Base-by-base conservation (phyloP, 2,888 invertebrate genomes). In the Acanthosepion pharaonis region DNA sequence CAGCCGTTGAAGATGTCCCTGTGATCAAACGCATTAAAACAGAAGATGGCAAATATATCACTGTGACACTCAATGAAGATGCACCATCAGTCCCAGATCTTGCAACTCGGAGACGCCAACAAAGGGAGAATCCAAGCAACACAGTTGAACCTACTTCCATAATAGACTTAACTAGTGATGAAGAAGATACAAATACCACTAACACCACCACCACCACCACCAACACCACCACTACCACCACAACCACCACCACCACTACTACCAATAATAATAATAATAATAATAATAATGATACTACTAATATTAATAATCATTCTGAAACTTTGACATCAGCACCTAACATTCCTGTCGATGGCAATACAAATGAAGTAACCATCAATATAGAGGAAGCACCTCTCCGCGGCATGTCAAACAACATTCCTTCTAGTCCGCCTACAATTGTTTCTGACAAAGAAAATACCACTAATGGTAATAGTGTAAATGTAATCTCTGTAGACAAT, bases 31-130 rank as follows among this genome's bases (percentile, higher is more conserved):
- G 94, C 25, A 95, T 96, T 8, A 96, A 96, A 94, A 96, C 96
- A 53, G 96, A 96, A 92, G 96, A 96, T 94, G 96, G 96, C 15
- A 96, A 96, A 48, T 94, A 95, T 92, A 94, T 96, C 11, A 95
- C 95, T 28, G 95, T 96, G 49, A 95, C 95, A 49, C 94, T 94
- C 25, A 95, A 95, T 91, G 95, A 93, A 28, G 59, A 91, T 6
- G 42, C 55, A 11, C 94, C 55, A 51, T 2, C 33, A 23, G 42
- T 28, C 42, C 91, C 53, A 9, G 59, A 94, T 23, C 91, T 93
- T 53, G 33, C 59, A 23, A 93, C 91, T n/a, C 23, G 78, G 18
- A 55, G 94, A n/a, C 42, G 78, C 20, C 59, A 78, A 64, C 94
- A 94, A 59, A 23, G 25, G 25, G 94, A 91, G 51, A 78, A 49